Conservation (phyloP, 2,113 vertebrate species). For the Trochalopteron elliotii region DNA sequence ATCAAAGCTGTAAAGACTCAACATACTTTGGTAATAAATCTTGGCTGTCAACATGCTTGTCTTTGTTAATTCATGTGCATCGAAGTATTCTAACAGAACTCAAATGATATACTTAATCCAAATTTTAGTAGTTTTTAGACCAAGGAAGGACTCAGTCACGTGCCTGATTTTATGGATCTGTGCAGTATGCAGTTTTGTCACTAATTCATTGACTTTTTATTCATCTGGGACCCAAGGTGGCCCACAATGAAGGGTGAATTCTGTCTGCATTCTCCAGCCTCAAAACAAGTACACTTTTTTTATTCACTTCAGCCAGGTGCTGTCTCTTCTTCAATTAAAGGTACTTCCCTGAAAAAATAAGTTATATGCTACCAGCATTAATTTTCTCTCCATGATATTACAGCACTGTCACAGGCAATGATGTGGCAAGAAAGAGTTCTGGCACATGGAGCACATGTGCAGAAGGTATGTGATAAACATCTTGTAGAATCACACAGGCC, state of each 20-base stretch:
- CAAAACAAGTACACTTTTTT: not conserved
- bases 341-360: not conserved
- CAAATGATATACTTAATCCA: not conserved
- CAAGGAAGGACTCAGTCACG: not conserved
- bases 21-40: conserved; percentile 44
- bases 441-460: not conserved
- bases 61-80: conserved; percentile 14
- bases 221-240: not conserved
- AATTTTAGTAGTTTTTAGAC: not conserved
- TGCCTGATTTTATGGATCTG: not conserved
- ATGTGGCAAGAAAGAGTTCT: not conserved
- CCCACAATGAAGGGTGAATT: not conserved
- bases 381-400: not conserved
- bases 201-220: not conserved
- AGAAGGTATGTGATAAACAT: not conserved
- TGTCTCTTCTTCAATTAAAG: not conserved
- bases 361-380: not conserved
- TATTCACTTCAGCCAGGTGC: not conserved
- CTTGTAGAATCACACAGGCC: not conserved
- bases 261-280: not conserved
- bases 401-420: not conserved
- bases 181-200: not conserved
- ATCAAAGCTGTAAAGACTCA: conserved; percentile 22
- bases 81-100: not conserved
- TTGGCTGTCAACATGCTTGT: not conserved